A percentile compares a stretch with the other conserved stretches of the same genome.
These are phyloP conservation scores for Triplophysa bombifrons DNA, from an alignment of 2,797 vertebrate genomes.

Conservation along the genomic window DNA sequence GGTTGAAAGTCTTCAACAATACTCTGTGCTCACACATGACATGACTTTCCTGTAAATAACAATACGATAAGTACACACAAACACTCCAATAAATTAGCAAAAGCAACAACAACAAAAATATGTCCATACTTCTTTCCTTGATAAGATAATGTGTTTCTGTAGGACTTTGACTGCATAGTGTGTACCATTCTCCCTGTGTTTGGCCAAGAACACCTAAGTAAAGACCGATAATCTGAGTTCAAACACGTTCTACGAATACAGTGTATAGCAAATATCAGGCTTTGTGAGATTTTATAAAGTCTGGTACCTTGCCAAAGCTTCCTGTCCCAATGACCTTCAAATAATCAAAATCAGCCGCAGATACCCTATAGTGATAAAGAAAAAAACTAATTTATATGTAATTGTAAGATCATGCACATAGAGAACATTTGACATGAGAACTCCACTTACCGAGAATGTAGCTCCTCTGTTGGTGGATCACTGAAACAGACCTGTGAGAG, in stretches of 20 bases:
- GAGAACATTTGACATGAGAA: background rate
- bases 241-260: background rate
- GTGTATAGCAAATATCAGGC: background rate
- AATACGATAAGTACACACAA: constrained; percentile 15
- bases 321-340: constrained; percentile 80
- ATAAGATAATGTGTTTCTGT: constrained; percentile 75
- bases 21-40: constrained; percentile 82
- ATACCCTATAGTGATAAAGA: constrained; percentile 64
- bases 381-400: constrained; percentile 3
- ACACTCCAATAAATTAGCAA: constrained; percentile 8
- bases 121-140: constrained; percentile 73
- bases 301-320: constrained; percentile 80
- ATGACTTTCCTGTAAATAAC: constrained; percentile 72
- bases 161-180: constrained; percentile 80
- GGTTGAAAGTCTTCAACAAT: constrained; percentile 75
- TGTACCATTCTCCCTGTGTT: constrained; percentile 68
- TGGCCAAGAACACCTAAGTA: constrained; percentile 77
- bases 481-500: constrained; percentile 44
- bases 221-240: background rate
- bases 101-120: background rate
- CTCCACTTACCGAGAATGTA: constrained; percentile 39
- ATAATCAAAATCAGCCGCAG: constrained; percentile 79
- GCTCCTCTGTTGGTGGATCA: constrained; percentile 32
- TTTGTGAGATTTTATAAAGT: background rate
- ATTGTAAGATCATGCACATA: background rate